Conservation (phyloP, 2,113 vertebrate species). For the Calidris pygmaea region DNA sequence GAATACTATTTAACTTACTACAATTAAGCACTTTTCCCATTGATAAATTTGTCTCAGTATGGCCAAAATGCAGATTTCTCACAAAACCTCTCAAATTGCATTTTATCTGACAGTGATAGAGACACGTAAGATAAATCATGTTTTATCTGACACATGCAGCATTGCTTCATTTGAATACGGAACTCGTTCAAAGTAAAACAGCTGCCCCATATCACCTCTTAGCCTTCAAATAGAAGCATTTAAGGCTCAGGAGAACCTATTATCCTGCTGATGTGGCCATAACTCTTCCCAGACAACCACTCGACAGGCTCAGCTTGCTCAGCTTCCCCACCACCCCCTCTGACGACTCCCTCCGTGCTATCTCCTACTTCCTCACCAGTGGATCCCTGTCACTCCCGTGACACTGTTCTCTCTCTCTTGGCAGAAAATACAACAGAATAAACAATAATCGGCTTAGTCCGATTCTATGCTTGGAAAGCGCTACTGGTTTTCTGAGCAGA, state of each 20-base stretch:
- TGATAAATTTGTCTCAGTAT: constrained; percentile 21
- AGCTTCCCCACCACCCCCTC: neutral
- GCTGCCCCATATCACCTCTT: neutral
- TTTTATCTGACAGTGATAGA: constrained; percentile 34
- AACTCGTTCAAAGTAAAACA: constrained; percentile 45
- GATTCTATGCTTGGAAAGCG: neutral
- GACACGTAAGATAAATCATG: constrained; percentile 28
- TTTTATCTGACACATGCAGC: constrained; percentile 61
- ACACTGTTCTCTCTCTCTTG: neutral
- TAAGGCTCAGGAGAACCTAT: constrained; percentile 35
- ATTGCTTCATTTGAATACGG: constrained; percentile 54
- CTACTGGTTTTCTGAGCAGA: neutral
- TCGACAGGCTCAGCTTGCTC: constrained; percentile 7
- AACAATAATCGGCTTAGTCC: neutral
- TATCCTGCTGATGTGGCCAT: constrained; percentile 7
- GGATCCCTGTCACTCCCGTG: neutral
- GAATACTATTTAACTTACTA: constrained; percentile 2
- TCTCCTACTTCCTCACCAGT: neutral
- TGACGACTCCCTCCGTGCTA: neutral
- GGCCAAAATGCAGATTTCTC: constrained; percentile 28
- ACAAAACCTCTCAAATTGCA: constrained; percentile 11
- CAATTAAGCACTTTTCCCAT: constrained; percentile 33
- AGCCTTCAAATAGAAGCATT: constrained; percentile 12
- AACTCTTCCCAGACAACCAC: constrained; percentile 22
- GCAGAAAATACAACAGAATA: neutral